A percentile compares a stretch with the other conserved stretches of the same genome.
Evolutionary conservation across 1,140 invertebrate species (phyloP).

Genomic region (Protaetia brevitarsis): DNA sequence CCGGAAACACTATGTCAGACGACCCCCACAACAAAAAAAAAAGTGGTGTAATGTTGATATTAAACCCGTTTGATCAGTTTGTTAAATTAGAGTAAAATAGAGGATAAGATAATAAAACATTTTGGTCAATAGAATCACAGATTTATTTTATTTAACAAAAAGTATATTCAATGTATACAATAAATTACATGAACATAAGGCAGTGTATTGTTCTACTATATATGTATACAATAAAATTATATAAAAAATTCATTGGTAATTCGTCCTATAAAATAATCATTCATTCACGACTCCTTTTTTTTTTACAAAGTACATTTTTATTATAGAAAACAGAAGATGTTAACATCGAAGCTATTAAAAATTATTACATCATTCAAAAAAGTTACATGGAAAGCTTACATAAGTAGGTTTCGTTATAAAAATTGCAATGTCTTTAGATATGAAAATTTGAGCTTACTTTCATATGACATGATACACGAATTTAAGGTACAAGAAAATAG

Average conservation of each 20-base stretch:
- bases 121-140: conserved; percentile 25
- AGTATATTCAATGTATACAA: conserved; percentile 25
- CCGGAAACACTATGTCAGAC: too few species aligned
- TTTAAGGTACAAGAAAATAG: conserved; percentile 17
- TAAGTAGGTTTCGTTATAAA: conserved; percentile 13
- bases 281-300: conserved; percentile 5
- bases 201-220: conserved; percentile 24
- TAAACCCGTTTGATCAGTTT: too few species aligned
- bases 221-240: conserved; percentile 19
- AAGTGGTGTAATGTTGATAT: too few species aligned
- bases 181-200: conserved; percentile 28
- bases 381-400: conserved; percentile 19
- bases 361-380: conserved; percentile 9
- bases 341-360: not conserved
- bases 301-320: conserved; percentile 18
- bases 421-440: conserved; percentile 20
- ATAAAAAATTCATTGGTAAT: conserved; percentile 20
- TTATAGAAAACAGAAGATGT: not conserved
- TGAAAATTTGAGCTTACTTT: conserved; percentile 21
- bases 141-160: conserved; percentile 27
- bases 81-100: too few species aligned
- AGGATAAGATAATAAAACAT: not conserved
- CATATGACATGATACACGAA: not conserved
- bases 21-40: too few species aligned
- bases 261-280: not conserved